Conservation (phyloP, 2,797 vertebrate genomes). For the Rhincodon typus region DNA sequence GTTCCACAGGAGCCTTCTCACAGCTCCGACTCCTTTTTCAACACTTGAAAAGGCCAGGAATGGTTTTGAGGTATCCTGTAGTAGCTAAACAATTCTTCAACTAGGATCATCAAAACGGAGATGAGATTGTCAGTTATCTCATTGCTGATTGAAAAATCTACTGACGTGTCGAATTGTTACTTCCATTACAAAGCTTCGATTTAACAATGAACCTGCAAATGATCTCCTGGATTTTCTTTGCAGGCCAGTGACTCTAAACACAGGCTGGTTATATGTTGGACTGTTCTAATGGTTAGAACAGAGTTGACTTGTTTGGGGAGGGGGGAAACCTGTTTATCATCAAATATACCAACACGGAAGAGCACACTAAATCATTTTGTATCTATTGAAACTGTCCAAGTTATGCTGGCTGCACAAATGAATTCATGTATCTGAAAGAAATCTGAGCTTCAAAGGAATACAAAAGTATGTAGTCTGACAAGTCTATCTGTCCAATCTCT, state of each 20-base stretch:
- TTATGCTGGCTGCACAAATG: background rate
- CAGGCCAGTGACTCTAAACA: background rate
- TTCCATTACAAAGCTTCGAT: background rate
- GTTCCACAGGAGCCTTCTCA: background rate
- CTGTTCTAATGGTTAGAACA: background rate
- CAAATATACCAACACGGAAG: background rate
- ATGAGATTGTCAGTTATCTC: background rate
- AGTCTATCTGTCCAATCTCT: background rate
- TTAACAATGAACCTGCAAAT: background rate
- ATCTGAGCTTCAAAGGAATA: background rate
- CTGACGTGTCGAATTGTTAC: background rate
- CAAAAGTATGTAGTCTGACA: background rate
- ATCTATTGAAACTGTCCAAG: background rate
- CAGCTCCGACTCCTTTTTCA: background rate
- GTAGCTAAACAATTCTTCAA: background rate
- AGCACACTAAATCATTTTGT: background rate
- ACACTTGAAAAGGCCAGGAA: background rate
- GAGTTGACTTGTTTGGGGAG: too few relatives aligned
- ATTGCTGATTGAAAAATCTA: background rate
- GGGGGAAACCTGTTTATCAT: background rate
- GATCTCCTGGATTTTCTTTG: background rate
- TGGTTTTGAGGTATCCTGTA: too few relatives aligned
- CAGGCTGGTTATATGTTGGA: background rate
- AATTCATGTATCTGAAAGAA: background rate
- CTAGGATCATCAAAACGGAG: background rate